Evolutionary conservation across 2,113 vertebrate genomes (phyloP).

Genomic region (Carassius gibelio): DNA sequence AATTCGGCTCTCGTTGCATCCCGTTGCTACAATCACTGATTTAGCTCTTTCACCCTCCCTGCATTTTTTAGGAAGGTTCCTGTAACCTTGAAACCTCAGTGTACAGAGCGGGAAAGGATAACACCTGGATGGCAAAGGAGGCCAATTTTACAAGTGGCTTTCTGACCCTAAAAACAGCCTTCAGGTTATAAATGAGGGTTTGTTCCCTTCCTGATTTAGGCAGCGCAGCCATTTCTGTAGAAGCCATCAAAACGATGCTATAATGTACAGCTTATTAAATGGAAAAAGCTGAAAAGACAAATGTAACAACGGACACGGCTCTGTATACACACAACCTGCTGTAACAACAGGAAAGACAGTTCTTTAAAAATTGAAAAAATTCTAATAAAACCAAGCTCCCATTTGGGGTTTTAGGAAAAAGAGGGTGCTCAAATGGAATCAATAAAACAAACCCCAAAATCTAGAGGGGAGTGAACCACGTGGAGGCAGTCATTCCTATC

Average conservation of each 20-base stretch:
- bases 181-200: conserved; percentile 20
- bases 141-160: conserved; percentile 22
- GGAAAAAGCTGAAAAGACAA: conserved; percentile 23
- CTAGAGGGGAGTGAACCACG: conserved; percentile 16
- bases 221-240: conserved; percentile 9
- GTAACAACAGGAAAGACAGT: neutral
- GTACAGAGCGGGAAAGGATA: neutral
- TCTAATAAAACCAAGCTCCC: neutral
- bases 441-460: conserved; percentile 46
- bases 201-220: conserved; percentile 34
- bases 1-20: neutral
- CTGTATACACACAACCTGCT: conserved; percentile 21
- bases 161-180: conserved; percentile 1
- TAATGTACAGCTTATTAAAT: conserved; percentile 39
- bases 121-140: conserved; percentile 36
- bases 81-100: conserved; percentile 39
- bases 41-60: neutral
- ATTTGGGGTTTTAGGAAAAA: neutral
- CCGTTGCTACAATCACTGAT: conserved; percentile 12
- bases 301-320: neutral
- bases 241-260: conserved; percentile 21
- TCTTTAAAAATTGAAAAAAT: neutral
- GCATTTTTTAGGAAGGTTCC: conserved; percentile 10
- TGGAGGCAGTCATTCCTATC: conserved; percentile 40
- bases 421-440: conserved; percentile 37